Conservation (phyloP, 2,113 vertebrate genomes). For the Pteruthius melanotis region DNA sequence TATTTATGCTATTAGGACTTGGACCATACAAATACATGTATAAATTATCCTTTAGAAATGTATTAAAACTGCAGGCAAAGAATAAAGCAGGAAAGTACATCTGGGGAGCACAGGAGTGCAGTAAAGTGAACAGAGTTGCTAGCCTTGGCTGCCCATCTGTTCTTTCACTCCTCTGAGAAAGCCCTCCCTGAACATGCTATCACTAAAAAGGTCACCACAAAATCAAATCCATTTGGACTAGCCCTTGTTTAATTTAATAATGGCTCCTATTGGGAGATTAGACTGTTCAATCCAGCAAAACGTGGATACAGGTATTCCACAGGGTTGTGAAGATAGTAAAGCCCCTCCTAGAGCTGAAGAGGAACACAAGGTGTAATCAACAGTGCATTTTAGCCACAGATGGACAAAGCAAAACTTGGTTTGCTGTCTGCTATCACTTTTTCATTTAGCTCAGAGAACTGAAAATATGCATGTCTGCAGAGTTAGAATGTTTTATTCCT, state of each 20-base stretch:
- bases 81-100: background rate
- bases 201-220: constrained; percentile 7
- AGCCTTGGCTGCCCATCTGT: constrained; percentile 2
- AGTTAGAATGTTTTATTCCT: background rate
- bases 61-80: background rate
- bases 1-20: background rate
- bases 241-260: background rate
- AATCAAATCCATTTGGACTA: background rate
- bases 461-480: background rate
- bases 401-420: background rate
- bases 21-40: background rate
- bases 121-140: background rate
- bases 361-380: accelerated
- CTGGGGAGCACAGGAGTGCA: background rate
- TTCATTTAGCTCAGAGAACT: background rate
- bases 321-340: background rate
- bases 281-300: background rate
- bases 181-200: background rate
- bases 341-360: background rate
- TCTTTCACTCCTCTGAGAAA: constrained; percentile 8
- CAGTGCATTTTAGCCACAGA: background rate
- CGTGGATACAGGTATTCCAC: background rate
- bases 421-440: background rate
- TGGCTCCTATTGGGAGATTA: background rate
- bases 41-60: background rate